Conservation (phyloP, 37 sponge, comb jelly and placozoan genomes). For the Cliona cf. orientalis region DNA sequence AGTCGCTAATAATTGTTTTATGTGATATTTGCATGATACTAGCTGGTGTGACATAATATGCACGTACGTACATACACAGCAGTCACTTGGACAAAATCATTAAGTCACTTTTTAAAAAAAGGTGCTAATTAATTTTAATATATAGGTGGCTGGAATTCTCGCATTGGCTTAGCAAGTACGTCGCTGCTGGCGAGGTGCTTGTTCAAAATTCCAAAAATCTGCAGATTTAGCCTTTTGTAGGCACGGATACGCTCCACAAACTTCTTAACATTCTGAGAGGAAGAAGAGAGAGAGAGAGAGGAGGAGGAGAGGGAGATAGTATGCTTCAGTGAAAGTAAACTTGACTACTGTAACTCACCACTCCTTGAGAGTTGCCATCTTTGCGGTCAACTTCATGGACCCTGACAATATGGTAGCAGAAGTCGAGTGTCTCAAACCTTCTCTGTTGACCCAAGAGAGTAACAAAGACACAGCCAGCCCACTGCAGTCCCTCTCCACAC, state of each 20-base stretch:
- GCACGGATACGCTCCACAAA: slow-evolving; percentile 85
- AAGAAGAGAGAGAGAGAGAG: neutral
- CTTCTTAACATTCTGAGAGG: slow-evolving; percentile 69
- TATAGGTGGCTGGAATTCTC: slow-evolving; percentile 95
- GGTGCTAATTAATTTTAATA: too few relatives aligned
- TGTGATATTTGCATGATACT: too few relatives aligned
- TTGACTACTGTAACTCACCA: slow-evolving; percentile 52
- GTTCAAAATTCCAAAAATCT: slow-evolving; percentile 86
- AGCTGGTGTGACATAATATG: neutral
- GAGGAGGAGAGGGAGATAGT: neutral
- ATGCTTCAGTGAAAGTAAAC: neutral
- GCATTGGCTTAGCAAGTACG: slow-evolving; percentile 57
- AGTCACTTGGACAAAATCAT: neutral
- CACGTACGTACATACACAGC: neutral
- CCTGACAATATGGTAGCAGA: slow-evolving; percentile 93
- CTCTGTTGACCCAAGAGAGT: slow-evolving; percentile 89
- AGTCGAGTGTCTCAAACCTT: slow-evolving; percentile 95
- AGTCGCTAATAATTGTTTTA: too few relatives aligned
- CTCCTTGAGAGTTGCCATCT: slow-evolving; percentile 75
- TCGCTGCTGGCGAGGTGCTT: slow-evolving; percentile 83
- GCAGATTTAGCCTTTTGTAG: slow-evolving; percentile 82
- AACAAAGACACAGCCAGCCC: slow-evolving; percentile 93
- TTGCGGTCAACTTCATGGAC: slow-evolving; percentile 86
- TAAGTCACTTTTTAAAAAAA: neutral
- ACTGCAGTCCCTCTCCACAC: slow-evolving; percentile 97